A percentile compares a stretch with the other conserved stretches of the same genome.
phyloP scores from a whole-genome alignment of 2,888 invertebrate species.

The Sinohyriopsis cumingii region DNA sequence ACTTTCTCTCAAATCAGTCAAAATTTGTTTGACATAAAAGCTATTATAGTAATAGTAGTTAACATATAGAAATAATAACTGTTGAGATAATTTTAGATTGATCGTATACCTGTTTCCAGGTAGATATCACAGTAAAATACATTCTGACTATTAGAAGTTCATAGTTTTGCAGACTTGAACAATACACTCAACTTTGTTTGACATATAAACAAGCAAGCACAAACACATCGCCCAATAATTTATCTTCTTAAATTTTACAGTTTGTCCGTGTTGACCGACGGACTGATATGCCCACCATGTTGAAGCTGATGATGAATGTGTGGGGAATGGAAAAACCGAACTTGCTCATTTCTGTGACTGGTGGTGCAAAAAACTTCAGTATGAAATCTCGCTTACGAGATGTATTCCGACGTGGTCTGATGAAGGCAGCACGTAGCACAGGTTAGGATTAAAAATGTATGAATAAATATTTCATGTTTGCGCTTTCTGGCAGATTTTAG shows the following conservation, averaged over 20 bases:
- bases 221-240: no score
- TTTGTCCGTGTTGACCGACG: conserved; percentile 67
- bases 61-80: no score
- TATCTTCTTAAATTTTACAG: conserved; percentile 41
- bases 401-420: conserved; percentile 69
- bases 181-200: not conserved
- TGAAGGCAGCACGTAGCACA: conserved; percentile 71
- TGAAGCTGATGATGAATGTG: conserved; percentile 62
- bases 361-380: conserved; percentile 71
- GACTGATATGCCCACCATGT: conserved; percentile 59
- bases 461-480: no score
- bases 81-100: no score
- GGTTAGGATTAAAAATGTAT: conserved; percentile 43
- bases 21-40: no score
- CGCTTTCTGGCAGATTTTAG: no score
- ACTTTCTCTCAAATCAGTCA: no score
- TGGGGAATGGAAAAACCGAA: conserved; percentile 71
- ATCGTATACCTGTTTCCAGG: no score
- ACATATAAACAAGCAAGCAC: not conserved
- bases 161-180: no score
- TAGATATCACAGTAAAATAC: no score
- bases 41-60: no score
- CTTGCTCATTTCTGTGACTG: conserved; percentile 72
- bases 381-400: conserved; percentile 69
- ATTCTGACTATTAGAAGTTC: no score